Base-by-base conservation (phyloP, 2,797 vertebrate species). In the Clarias laeviceps region DNA sequence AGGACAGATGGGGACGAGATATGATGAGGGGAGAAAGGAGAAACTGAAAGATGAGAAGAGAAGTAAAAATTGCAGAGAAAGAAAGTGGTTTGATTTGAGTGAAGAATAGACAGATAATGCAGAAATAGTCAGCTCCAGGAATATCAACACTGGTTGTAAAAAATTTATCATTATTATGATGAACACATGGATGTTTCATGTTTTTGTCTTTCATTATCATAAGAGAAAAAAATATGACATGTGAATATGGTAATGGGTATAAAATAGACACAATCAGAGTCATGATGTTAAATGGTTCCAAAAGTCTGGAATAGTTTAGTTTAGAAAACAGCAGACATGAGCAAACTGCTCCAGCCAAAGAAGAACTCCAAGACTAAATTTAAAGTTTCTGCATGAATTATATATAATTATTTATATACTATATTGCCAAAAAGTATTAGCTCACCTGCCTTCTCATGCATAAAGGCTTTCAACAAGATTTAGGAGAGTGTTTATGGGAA, bases 1-100 rank as follows among this genome's bases (percentile, higher is more conserved):
- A 69, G 85, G 84, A 87, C 83, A 70, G 72, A 76, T 74, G 66
- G 84, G 45, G 62, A 79, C 20, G 22, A 27, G 34, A 22, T 20
- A 77, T 65, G 79, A 40, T 64, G 59, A 64, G 34, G 14, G 59
- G 24, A 27, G 12, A 8, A 40, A 24, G 56, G 17, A 18, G 45
- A 40, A 27, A 15, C 56, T 78, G 76, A 37, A 61, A 78, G 76
- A 78, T 37, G 32, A 61, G 76, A 78, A 61, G 76, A 61, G 45
- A 65, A 29, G 40, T 29, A 15, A 50, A 62, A 50, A 80, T 65
- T 6, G 56, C 29, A 62, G 74, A 61, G 18, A 77, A 14, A 20
- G 54, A 57, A 59, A 61, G 20, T 57, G 59, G 24, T 27, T 29
- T 27, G 24, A 40, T 40, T 40, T 62, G 7, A 40, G 20, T 3